Base-by-base conservation (phyloP, 2,888 invertebrate genomes). In the Liodrosophila aerea region DNA sequence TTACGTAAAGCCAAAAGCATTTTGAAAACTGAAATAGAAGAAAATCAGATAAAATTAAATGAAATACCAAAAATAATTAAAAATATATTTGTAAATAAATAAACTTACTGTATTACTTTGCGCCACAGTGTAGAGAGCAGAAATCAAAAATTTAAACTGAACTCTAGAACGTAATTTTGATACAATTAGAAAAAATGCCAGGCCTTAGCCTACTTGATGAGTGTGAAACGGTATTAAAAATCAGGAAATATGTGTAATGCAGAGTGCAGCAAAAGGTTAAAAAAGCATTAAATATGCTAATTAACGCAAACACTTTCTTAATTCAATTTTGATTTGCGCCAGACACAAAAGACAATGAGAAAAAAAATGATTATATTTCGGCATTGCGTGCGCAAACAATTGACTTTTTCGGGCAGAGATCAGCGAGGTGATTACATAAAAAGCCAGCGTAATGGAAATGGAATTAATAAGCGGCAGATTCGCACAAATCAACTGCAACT, bases 371-470 rank as follows among this genome's bases (percentile, higher is more conserved):
- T 54, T 54, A 50, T 39, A 39, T 46, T 73, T 69, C 61, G 73
- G 50, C 61, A 61, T 77, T 82, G 82, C 82, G 78, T 85, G 75
- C 53, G 41, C 63, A 60, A 64, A 66, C 76, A 77, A 85, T 81
- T 85, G 85, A 63, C 62, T 67, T 58, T 63, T 70, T 53, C 31
- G 18, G 18, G 4, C 15, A 44, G 68, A 53, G 63, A 49, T 63
- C 63, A 15, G 8, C 11, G 40, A 7, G 46, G 13, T 54, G 68
- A 71, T 71, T 73, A 59, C 52, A 71, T 73, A 70, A 73, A 57
- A 37, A 18, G 49, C 41, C 34, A 27, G 33, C 46, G 53, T 39
- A 72, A 37, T 56, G 4, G 30, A 30, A 63, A 41, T 57, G 57
- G 43, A 52, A 56, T 72, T 52, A 29, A 49, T 56, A 44, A 64